Evolutionary conservation across 2,888 invertebrate species (phyloP).

Genomic region (Eremobia ochroleuca): DNA sequence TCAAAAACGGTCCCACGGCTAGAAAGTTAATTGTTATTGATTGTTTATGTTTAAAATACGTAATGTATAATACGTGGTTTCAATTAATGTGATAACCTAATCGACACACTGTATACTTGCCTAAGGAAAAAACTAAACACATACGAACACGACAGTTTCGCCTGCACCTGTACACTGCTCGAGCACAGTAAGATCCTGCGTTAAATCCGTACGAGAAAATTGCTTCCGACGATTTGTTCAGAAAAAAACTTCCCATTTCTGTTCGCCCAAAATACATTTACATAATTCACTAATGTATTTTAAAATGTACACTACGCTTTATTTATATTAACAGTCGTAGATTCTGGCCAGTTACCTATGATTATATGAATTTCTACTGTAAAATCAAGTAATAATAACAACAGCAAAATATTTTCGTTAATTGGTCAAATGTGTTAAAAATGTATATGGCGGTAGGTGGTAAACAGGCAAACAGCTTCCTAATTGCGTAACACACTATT

Average conservation of each 20-base stretch:
- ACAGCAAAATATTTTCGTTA: too few species aligned
- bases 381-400: too few species aligned
- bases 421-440: too few species aligned
- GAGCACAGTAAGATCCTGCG: conserved; percentile 80
- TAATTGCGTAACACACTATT: too few species aligned
- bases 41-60: too few species aligned
- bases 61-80: too few species aligned
- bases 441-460: too few species aligned
- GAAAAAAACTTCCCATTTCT: conserved; percentile 73
- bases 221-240: conserved; percentile 85
- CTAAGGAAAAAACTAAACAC: not conserved
- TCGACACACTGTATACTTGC: too few species aligned
- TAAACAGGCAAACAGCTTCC: too few species aligned
- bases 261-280: conserved; percentile 53
- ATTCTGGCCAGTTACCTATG: not conserved
- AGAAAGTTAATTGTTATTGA: too few species aligned
- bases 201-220: conserved; percentile 86
- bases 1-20: too few species aligned
- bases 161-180: conserved; percentile 65
- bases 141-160: conserved; percentile 27
- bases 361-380: not conserved
- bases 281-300: conserved; percentile 64
- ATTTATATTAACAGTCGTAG: conserved; percentile 27
- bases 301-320: conserved; percentile 44
- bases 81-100: too few species aligned